Base-by-base conservation (phyloP, 2,113 vertebrate species). In the Asarcornis scutulata region DNA sequence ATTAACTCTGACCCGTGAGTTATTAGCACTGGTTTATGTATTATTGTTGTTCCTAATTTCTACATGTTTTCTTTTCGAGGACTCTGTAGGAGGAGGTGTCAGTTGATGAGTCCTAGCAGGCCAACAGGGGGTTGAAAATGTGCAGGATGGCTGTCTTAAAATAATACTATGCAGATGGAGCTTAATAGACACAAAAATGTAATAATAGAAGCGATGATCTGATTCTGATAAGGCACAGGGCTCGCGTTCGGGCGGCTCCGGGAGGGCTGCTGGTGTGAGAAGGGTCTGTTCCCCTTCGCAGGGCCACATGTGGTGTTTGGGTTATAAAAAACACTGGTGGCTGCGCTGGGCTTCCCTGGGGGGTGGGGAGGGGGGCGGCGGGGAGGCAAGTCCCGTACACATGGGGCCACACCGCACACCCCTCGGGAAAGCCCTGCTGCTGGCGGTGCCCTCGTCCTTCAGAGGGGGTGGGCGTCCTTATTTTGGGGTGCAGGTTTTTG, bases 41-140 rank as follows among this genome's bases (percentile, higher is more conserved):
- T 78, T 93, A 53, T 77, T 92, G 93, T 87, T 93, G 83, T 80
- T 83, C 91, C 89, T 96, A 85, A 96, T 96, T 96, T 89, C 81
- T 83, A 18, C 59, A 38, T 82, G 77, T 96, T 94, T 96, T 90
- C 86, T 75, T 91, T 92, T 32, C 2, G 59, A 93, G 91, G 71
- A 36, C 83, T 86, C 53, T 32, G 83, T 64, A 79, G 91, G 79
- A 93, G 91, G 91, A 96, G 71, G 50, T 82, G 81, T 72, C 83
- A 11, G 1, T 31, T 31, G 81, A 94, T 88, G 89, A 91, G 87
- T 93, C 88, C 63, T 78, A 75, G 84, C 72, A 93, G 80, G 91
- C 83, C 42, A 52, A 42, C 0, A 2, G 48, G 89, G 63, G 74
- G 62, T 59, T 94, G 88, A 58, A 91, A 84, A 91, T 4, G 9